These are phyloP conservation scores for Drosophila quinaria DNA, from an alignment of 2,888 invertebrate species.

Conservation along the genomic window DNA sequence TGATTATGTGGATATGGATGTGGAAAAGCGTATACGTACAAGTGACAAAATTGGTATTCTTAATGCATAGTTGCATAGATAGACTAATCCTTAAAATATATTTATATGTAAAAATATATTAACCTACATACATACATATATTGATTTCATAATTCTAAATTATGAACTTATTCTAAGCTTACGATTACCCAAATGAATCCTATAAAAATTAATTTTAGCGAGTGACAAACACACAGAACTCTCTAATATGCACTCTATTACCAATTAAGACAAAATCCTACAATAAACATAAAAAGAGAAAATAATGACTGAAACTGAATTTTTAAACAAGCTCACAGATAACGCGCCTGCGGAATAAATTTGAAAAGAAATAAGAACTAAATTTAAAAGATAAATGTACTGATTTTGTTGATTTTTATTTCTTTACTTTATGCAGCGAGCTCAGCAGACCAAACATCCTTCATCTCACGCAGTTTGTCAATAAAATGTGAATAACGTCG, in stretches of 20 bases:
- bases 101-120: conserved; percentile 39
- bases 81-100: conserved; percentile 72
- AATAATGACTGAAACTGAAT: neutral
- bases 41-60: conserved; percentile 79
- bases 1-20: conserved; percentile 56
- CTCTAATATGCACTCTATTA: conserved; percentile 61
- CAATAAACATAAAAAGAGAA: conserved; percentile 37
- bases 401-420: neutral
- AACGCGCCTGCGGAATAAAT: neutral
- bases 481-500: no score
- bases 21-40: conserved; percentile 78
- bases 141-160: conserved; percentile 67
- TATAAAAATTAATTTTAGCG: conserved; percentile 76
- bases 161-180: conserved; percentile 67
- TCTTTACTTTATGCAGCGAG: no score
- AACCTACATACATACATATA: conserved; percentile 35
- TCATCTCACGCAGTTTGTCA: no score
- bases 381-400: neutral
- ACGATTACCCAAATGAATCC: conserved; percentile 83
- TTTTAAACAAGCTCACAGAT: neutral
- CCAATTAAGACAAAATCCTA: conserved; percentile 58
- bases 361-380: neutral
- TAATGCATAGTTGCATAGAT: conserved; percentile 70
- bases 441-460: no score
- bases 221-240: conserved; percentile 57